Evolutionary conservation across 2,888 invertebrate genomes (phyloP).

Genomic region (Choreutis nemorana): DNA sequence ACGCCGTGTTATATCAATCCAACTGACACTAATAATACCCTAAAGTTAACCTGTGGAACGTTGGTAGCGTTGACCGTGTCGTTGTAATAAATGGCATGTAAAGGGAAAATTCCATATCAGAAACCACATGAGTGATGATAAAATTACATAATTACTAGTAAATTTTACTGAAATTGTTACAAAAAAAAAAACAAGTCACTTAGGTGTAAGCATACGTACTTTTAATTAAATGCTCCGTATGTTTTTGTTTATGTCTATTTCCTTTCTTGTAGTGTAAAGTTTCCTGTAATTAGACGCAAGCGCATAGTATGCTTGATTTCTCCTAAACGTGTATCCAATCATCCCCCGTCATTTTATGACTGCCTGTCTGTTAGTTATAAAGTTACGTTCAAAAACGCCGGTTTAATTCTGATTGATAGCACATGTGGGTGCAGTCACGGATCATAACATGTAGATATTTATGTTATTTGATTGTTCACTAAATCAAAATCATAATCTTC

Average conservation of each 20-base stretch:
- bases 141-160: too few species aligned
- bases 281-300: constrained; percentile 54
- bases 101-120: too few species aligned
- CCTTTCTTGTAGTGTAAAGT: constrained; percentile 31
- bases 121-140: too few species aligned
- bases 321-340: constrained; percentile 56
- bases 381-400: constrained; percentile 37
- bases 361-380: constrained; percentile 46
- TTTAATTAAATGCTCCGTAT: constrained; percentile 8
- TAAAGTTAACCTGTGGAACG: constrained; percentile 33
- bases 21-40: constrained; percentile 49
- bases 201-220: background rate
- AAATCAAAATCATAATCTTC: too few species aligned
- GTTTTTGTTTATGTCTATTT: constrained; percentile 20
- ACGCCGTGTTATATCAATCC: constrained; percentile 34
- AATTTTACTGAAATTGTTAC: too few species aligned
- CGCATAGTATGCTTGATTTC: constrained; percentile 30
- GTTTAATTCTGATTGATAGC: constrained; percentile 48
- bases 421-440: constrained; percentile 44
- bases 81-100: too few species aligned
- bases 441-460: too few species aligned
- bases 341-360: constrained; percentile 51
- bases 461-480: too few species aligned
- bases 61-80: constrained; percentile 17
- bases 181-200: background rate